phyloP scores from a whole-genome alignment of 2,797 vertebrate species.

The Tapera naevia region DNA sequence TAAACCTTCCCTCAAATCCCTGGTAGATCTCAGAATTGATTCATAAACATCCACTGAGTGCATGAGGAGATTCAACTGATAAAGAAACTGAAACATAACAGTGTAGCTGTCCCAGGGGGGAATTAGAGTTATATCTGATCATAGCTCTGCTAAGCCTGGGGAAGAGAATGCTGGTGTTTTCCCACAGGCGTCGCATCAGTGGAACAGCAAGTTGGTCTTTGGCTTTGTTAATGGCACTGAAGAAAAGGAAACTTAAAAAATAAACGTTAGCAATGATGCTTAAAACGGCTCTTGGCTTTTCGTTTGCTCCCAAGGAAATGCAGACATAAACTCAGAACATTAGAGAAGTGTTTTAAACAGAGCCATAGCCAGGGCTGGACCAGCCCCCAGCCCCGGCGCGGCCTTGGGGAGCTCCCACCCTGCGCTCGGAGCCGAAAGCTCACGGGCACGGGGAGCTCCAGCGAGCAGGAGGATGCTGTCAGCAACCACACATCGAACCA shows the following conservation, averaged over 20 bases:
- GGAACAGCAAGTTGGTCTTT: not conserved
- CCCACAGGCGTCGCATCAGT: not conserved
- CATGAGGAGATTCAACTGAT: not conserved
- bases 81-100: not conserved
- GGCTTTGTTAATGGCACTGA: not conserved
- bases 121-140: not conserved
- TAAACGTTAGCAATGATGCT: not conserved
- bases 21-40: not conserved
- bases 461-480: rapidly evolving
- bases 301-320: not conserved
- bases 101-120: not conserved
- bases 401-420: not conserved
- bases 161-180: not conserved
- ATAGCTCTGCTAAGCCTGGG: not conserved
- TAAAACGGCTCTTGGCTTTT: not conserved
- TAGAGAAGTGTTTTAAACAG: not conserved
- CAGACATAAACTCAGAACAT: not conserved
- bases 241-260: not conserved
- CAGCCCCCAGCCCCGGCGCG: not conserved
- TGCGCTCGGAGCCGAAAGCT: not conserved
- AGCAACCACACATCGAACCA: not conserved
- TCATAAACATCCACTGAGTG: not conserved
- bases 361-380: not conserved
- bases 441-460: not conserved
- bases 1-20: not conserved